phyloP scores from a whole-genome alignment of 2,113 vertebrate species.

The Ciconia boyciana region DNA sequence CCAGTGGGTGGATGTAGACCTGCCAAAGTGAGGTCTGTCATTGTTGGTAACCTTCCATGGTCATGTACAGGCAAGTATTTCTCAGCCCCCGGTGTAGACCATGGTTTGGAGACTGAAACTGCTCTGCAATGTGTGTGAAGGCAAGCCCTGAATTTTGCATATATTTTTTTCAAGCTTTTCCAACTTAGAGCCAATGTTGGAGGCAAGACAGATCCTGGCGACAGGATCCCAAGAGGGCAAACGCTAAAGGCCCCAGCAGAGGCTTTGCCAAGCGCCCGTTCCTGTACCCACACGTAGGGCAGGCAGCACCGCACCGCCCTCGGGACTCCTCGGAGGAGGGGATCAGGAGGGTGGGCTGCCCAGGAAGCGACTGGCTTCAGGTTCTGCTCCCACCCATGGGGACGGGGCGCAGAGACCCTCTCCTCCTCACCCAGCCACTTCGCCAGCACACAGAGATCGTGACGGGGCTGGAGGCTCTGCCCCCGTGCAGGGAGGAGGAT shows the following conservation, averaged over 20 bases:
- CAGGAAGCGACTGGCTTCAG: background rate
- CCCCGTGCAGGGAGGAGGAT: background rate
- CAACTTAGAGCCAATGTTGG: fast-evolving
- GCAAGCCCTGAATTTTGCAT: background rate
- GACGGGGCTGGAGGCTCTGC: background rate
- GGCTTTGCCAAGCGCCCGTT: background rate
- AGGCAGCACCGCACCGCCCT: fast-evolving
- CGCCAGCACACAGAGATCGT: background rate
- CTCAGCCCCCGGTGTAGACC: background rate
- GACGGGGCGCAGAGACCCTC: background rate
- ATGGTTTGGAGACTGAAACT: background rate
- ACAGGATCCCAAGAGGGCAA: background rate
- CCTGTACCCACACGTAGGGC: fast-evolving
- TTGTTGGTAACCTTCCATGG: background rate
- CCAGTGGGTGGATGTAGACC: background rate
- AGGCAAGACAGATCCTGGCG: background rate
- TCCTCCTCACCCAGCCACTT: background rate
- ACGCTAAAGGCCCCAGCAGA: background rate
- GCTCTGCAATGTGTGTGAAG: background rate
- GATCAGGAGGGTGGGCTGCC: background rate
- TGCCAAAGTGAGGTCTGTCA: background rate
- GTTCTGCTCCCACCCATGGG: background rate
- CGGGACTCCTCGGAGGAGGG: fast-evolving
- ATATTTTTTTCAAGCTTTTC: background rate
- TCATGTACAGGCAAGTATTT: background rate